Evolutionary conservation across 2,888 invertebrate species (phyloP), one percentile per base, ranked within the genome.

Genomic region (Caenorhabditis angaria): DNA sequence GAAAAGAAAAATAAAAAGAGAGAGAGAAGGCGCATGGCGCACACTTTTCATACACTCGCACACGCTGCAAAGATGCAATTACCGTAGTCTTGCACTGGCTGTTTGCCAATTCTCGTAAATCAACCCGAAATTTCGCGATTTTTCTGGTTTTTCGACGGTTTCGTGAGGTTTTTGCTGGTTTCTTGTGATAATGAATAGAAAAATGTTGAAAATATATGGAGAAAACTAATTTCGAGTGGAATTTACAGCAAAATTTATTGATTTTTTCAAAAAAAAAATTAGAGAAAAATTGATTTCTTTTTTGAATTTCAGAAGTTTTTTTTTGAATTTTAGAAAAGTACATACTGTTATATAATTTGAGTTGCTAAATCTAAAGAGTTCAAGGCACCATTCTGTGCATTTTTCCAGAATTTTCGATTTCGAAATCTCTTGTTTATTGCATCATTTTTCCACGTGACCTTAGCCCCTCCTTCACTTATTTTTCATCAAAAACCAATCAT

Each of bases 51-150:
- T 62, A 71, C 71, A 67, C 71, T 63, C 54, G 64, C 50, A 70
- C 64, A 71, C 71, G 71, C 71, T 71, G 32, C 71, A n/a, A n/a
- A n/a, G 47, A 64, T 57, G 28, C n/a, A 60, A 56, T 48, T 67
- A 71, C 71, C 71, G 71, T 71, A 71, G 61, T 60, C 25, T 27
- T 56, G 22, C 47, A 27, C 8, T 61, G 65, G 58, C 60, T 4
- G 25, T 6, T 24, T 51, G 63, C 70, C 65, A 70, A 65, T 55
- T 28, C 50, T 14, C 70, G 70, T 71, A 67, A 67, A 66, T 71
- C 67, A 64, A 63, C 67, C 48, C 63, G 22, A 57, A 22, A 55
- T 27, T 27, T 32, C 24, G 12, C 32, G 27, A 12, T 18, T 22
- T 61, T 20, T 32, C 2, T 29, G 1, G 25, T 12, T 22, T 54